Evolutionary conservation across 2,888 invertebrate genomes (phyloP), one percentile per base, ranked within the genome.

Genomic region (Noctua janthina): DNA sequence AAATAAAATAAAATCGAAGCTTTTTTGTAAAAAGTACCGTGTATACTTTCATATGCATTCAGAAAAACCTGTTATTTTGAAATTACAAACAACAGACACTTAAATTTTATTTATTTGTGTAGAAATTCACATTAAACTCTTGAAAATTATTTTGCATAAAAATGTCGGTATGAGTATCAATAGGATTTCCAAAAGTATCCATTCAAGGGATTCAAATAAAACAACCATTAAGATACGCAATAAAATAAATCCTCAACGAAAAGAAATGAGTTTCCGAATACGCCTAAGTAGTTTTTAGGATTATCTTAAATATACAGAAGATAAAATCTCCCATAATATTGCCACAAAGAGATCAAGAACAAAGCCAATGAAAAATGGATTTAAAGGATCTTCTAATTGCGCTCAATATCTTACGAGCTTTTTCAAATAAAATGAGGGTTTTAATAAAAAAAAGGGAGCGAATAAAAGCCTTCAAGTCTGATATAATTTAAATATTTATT

Each of bases 401-500:
- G 67, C 56, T 39, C 78, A 68, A 78, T 71, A 84, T 78, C 77
- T 83, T 76, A 46, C 68, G 29, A 73, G 68, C 68, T 67, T 68
- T 75, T 51, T 43, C 59, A 76, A 85, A 76, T 88, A 85, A 84
- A 85, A 39, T 51, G 67, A 79, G 68, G 73, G 49, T 79, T 67
- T 70, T 73, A 75, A 74, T 84, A 46, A 70, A 77, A 54, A 81
- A 79, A 81, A 79, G 49, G 70, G 17, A 81, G 49, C 81, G n/a
- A 95, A 93, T 94, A 90, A 96, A 95, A 95, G 82, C 70, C 88
- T 87, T 78, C 10, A 84, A 75, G 67, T 92, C 87, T 94, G 96
- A 96, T 97, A 96, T 95, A 96, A 94, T 96, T 96, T 96, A 94
- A 95, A 96, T 96, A 96, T 96, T 96, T 96, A 96, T 96, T 96